Conservation (phyloP, 92 coral and sea anemone genomes). For the Phenganax marumi region DNA sequence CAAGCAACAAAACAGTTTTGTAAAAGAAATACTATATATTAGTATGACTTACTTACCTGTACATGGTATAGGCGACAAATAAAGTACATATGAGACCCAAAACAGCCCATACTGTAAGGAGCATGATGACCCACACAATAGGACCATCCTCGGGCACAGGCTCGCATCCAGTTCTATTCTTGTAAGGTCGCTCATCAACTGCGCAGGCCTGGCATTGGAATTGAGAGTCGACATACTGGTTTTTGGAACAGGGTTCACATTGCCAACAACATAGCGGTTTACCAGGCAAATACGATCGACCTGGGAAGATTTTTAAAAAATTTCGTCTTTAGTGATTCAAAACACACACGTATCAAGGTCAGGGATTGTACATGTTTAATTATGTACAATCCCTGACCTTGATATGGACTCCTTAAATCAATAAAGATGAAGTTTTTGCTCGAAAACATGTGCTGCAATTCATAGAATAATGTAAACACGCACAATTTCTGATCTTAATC, state of each 20-base stretch:
- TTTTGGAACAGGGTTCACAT: conserved; percentile 61
- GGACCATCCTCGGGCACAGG: conserved; percentile 71
- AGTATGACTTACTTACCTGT: neutral
- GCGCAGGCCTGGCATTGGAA: conserved; percentile 58
- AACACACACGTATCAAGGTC: too few species aligned
- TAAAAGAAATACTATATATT: too few species aligned
- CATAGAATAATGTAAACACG: too few species aligned
- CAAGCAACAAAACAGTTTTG: too few species aligned
- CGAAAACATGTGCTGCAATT: too few species aligned
- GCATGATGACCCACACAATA: conserved; percentile 53
- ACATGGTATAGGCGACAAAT: conserved; percentile 56
- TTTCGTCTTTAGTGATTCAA: neutral
- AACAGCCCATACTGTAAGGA: conserved; percentile 67
- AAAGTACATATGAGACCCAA: conserved; percentile 68
- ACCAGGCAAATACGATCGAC: neutral
- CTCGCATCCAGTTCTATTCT: conserved; percentile 70
- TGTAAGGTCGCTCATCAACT: conserved; percentile 62
- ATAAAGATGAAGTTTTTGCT: too few species aligned
- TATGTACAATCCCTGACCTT: too few species aligned
- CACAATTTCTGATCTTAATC: too few species aligned
- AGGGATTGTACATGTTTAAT: too few species aligned
- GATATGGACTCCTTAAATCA: too few species aligned
- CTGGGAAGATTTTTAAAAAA: neutral
- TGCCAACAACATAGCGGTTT: conserved; percentile 78
- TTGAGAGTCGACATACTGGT: conserved; percentile 46